Evolutionary conservation across 1,140 invertebrate species (phyloP), one percentile per base, ranked within the genome.

Genomic region (Bombus affinis): DNA sequence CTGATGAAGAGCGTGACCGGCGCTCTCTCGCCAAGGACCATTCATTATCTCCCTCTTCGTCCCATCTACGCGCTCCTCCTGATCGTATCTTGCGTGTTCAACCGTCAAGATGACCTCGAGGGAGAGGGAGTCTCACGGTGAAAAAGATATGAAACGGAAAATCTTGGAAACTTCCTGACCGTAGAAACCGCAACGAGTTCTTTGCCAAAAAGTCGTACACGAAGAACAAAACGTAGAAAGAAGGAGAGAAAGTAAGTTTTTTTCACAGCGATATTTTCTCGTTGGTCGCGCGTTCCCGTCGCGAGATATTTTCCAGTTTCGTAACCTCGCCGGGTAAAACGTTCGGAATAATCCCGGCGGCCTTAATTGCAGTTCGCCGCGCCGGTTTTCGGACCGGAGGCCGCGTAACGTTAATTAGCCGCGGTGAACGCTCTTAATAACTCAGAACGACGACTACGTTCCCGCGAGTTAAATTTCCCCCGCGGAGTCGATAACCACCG

Each of bases 401-500:
- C 39, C 44, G 78, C 44, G 66, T 77, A 59, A 37, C 75, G 66
- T 75, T 89, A 89, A 89, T 89, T 89, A 89, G 81, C 37, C 80
- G 70, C 37, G 62, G 47, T 70, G 81, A 84, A 47, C 62, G 57
- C 28, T 57, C 37, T 76, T 84, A 77, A 84, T 86, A 89, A 86
- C 81, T 89, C 70, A 65, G 72, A 70, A 86, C 70, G 87, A 15
- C 57, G 73, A 79, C 32, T 65, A 57, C 32, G 44, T 80, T 86
- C 35, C 39, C 37, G n/a, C 42, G 66, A 78, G 75, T 89, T 86
- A 83, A 89, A 89, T 78, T 70, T 86, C 35, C 62, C n/a, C n/a
- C 44, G 62, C 39, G n/a, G 53, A 83, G 75, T 89, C 88, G 88
- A 86, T 89, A 89, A 89, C 71, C 78, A 25, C 53, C 25, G 79